phyloP scores from a whole-genome alignment of 2,113 vertebrate species.

The Poecilia latipinna region DNA sequence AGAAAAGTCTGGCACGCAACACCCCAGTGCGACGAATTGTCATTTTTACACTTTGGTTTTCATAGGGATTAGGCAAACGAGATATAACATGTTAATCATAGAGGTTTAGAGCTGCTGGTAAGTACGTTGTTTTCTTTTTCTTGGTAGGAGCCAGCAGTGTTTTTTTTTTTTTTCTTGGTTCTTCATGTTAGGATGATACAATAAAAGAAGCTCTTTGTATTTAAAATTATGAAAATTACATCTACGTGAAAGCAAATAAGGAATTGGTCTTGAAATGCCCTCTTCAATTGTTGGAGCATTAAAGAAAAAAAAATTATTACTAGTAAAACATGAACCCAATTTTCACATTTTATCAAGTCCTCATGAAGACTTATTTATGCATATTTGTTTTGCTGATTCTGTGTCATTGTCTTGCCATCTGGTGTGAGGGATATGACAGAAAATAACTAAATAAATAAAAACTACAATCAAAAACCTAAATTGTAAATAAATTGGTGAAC shows the following conservation, averaged over 20 bases:
- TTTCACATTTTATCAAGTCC: too few species aligned
- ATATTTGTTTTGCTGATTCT: too few species aligned
- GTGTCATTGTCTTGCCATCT: too few species aligned
- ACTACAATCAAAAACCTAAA: too few species aligned
- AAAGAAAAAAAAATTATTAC: background rate
- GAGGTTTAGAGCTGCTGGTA: constrained; percentile 25
- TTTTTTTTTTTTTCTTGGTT: background rate
- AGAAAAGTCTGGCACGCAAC: background rate
- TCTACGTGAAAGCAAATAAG: background rate
- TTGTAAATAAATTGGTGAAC: background rate
- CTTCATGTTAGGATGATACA: background rate
- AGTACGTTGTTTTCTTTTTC: constrained; percentile 1
- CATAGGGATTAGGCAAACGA: constrained; percentile 15
- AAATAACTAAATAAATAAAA: too few species aligned
- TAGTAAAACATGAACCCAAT: background rate
- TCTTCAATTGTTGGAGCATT: background rate
- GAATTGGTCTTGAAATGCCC: background rate
- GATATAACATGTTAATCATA: constrained; percentile 16
- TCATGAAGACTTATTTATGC: too few species aligned
- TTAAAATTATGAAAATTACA: background rate
- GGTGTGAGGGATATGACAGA: too few species aligned
- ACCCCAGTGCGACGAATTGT: constrained; percentile 2
- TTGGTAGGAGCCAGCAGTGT: background rate
- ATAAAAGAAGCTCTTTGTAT: constrained; percentile 4
- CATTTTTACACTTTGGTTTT: constrained; percentile 15